Evolutionary conservation across 2,888 invertebrate species (phyloP), one percentile per base, ranked within the genome.

Genomic region (Tetragonula carbonaria): DNA sequence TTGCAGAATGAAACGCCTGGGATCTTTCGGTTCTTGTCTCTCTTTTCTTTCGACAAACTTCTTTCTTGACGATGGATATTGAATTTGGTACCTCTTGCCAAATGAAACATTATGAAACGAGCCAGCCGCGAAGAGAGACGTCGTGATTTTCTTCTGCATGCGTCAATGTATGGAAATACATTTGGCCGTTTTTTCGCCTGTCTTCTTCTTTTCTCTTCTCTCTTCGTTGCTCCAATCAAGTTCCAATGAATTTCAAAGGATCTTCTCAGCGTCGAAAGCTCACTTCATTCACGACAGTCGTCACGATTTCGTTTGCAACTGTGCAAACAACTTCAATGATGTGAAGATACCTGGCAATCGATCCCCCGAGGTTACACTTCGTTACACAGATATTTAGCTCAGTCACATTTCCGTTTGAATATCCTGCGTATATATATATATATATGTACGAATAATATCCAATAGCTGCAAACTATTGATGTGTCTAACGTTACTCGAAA

Each of bases 101-200:
- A 80, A 80, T 80, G 79, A 53, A 65, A 33, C 71, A 67, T 82
- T 59, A 79, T 28, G 67, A 79, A 75, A 66, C 33, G 21, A 80
- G 51, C 28, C 68, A 76, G 28, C 21, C 68, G 38, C 23, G 80
- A 62, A 16, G 28, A 28, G 28, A 28, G 33, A 72, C n/a, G 50
- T 59, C 6, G 50, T 51, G 53, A 28, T 70, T 82, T 80, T 82
- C 68, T 63, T n/a, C 8, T 55, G 71, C 28, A n/a, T 50, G 67
- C 18, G 13, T 70, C 80, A 84, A 78, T 28, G 28, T 28, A 28
- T 28, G 28, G 83, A 89, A 90, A 88, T 90, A 88, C 78, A 86
- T 84, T 89, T 89, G 85, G 86, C 88, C 81, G 72, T 79, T 38
- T 50, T 57, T 28, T 28, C 28, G 73, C 81, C 83, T 70, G 28